Conservation (phyloP, 2,113 vertebrate species). For the Megatriorchis doriae region DNA sequence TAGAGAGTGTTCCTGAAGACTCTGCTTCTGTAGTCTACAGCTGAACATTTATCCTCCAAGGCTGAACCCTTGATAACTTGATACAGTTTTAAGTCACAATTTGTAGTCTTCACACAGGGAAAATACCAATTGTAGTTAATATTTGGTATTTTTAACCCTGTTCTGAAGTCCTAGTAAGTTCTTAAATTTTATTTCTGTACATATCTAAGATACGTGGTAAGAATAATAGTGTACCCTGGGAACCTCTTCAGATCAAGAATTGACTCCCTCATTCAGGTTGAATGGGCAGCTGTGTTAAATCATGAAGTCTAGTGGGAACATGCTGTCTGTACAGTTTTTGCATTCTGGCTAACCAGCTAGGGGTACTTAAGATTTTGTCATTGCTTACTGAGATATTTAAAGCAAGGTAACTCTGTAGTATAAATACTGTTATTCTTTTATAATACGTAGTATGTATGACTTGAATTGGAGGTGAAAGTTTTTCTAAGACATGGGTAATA, state of each 20-base stretch:
- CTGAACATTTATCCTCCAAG: not conserved
- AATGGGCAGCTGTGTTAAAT: not conserved
- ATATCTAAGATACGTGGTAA: not conserved
- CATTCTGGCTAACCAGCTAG: not conserved
- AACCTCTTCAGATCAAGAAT: not conserved
- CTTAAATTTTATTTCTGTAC: not conserved
- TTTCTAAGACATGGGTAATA: not conserved
- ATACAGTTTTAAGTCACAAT: not conserved
- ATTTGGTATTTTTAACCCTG: not conserved
- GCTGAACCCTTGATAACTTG: not conserved
- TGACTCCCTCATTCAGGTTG: not conserved
- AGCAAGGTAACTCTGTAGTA: not conserved
- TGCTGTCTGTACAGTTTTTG: not conserved
- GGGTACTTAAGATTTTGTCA: not conserved
- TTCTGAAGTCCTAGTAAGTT: not conserved
- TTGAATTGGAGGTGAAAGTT: not conserved
- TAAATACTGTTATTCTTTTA: not conserved
- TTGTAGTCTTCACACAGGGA: not conserved
- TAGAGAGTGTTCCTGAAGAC: not conserved
- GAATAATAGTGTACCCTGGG: not conserved
- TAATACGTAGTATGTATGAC: not conserved
- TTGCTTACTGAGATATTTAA: not conserved
- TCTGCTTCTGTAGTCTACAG: not conserved
- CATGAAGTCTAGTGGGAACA: not conserved
- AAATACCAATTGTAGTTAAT: not conserved